Percentiles rank a stretch among this genome's conserved stretches.
Conservation (phyloP, 2,888 invertebrate species). For the Rhagium mordax region DNA sequence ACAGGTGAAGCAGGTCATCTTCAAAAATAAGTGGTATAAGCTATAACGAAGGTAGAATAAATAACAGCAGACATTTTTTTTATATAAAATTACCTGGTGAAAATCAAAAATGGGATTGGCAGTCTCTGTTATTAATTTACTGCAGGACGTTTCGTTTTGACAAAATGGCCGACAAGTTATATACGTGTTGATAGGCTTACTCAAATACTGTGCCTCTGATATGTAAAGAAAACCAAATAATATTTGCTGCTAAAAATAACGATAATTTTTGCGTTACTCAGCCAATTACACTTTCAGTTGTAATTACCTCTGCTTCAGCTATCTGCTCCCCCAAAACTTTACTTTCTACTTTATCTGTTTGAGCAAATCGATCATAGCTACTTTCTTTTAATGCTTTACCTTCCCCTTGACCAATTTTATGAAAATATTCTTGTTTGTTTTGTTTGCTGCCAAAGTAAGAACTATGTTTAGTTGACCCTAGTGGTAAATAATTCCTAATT, state of each 20-base stretch:
- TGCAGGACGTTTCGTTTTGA: constrained; percentile 69
- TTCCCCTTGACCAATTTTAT: background rate
- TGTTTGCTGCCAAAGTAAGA: background rate
- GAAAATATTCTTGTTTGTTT: background rate
- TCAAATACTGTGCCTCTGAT: constrained; percentile 70
- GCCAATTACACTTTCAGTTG: too few relatives aligned
- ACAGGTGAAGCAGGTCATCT: constrained; percentile 71
- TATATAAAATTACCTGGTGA: constrained; percentile 66
- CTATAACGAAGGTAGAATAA: constrained; percentile 61
- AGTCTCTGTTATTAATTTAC: constrained; percentile 67
- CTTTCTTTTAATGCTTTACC: background rate
- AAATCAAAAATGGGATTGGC: constrained; percentile 71
- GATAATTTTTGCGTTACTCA: too few relatives aligned
- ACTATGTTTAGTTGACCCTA: background rate
- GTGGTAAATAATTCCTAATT: background rate
- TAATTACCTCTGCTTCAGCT: constrained; percentile 29
- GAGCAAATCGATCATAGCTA: background rate
- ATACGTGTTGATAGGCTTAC: constrained; percentile 66
- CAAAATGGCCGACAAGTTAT: constrained; percentile 71
- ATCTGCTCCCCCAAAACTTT: constrained; percentile 14
- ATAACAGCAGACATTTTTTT: background rate
- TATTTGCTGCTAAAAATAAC: constrained; percentile 64
- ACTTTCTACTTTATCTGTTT: background rate
- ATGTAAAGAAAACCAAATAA: constrained; percentile 72
- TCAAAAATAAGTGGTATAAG: constrained; percentile 74